Percentiles rank a stretch among this genome's conserved stretches.
These are phyloP conservation scores for Meiosimyza decipiens DNA, from an alignment of 2,888 invertebrate species.

Conservation along the genomic window DNA sequence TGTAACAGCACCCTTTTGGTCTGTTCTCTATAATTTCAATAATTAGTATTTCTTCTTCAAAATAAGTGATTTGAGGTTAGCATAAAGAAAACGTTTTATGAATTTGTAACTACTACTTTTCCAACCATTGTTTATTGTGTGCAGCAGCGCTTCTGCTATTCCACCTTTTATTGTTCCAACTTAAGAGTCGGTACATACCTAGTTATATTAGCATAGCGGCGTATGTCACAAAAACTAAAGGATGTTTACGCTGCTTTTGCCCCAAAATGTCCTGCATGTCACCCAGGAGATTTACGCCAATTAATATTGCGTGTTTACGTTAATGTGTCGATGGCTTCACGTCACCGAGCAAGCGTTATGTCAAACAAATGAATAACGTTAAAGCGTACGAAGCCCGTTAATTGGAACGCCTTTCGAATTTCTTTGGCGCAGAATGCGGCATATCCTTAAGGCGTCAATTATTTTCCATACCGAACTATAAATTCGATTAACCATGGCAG, in stretches of 20 bases:
- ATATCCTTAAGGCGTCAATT: slow-evolving; percentile 54
- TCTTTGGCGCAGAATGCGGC: neutral
- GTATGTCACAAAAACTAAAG: neutral
- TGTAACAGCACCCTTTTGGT: too few relatives aligned
- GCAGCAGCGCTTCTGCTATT: neutral
- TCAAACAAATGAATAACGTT: neutral
- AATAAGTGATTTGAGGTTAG: slow-evolving; percentile 3
- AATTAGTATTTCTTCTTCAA: slow-evolving; percentile 6
- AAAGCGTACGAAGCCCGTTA: neutral
- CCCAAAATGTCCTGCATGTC: slow-evolving; percentile 33
- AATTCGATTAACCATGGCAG: slow-evolving; percentile 38
- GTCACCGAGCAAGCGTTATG: slow-evolving; percentile 5
- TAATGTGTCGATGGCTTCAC: slow-evolving; percentile 24
- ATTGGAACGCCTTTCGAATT: slow-evolving; percentile 3
- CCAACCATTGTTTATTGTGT: slow-evolving; percentile 15
- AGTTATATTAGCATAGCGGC: slow-evolving; percentile 6
- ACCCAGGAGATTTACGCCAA: slow-evolving; percentile 57
- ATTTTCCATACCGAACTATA: slow-evolving; percentile 46
- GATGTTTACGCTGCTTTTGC: neutral
- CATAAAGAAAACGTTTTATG: slow-evolving; percentile 10
- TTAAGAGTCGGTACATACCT: neutral
- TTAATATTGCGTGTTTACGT: slow-evolving; percentile 58
- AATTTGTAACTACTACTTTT: neutral
- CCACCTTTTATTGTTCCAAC: too few relatives aligned
- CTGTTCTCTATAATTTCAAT: slow-evolving; percentile 14